Base-by-base conservation (phyloP, 2,113 vertebrate species). In the Paracyprichromis sp. region DNA sequence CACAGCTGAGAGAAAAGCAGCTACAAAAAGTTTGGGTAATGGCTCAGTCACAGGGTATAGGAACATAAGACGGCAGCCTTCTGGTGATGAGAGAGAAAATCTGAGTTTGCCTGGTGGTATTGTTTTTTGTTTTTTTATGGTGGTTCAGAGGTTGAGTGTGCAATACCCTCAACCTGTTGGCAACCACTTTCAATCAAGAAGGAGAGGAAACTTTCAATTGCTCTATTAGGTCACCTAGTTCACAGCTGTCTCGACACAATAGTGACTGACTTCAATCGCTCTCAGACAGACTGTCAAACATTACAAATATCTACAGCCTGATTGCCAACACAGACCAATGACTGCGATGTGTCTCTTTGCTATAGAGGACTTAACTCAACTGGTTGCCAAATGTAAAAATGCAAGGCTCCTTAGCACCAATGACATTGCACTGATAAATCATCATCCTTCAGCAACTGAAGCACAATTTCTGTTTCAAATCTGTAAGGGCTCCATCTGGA, bases 321-420 rank as follows among this genome's bases (percentile, higher is more conserved):
- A 43, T 24, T 71, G n/a, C n/a, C 12, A 40, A 40, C 36, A 9
- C 12, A 21, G 7, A 71, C 19, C 36, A 0, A 14, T 38, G 31
- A n/a, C 34, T 38, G 10, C 1, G 7, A 0, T 40, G 63, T 13
- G 19, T 69, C 11, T 38, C 34, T 21, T 66, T 40, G 19, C 4
- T 21, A 40, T 4, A 40, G 63, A 36, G 34, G 11, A 69, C 36
- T 71, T 9, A 71, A 40, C 63, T 40, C n/a, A 71, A 1, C 66
- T 71, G n/a, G n/a, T 0, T 40, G 17, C 61, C 9, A 36, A 63
- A 36, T 36, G 17, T 36, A 63, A 63, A 43, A 69, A 0, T n/a
- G 7, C 7, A 40, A 40, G 36, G 0, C 7, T 69, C 7, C 19
- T 40, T 21, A 43, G 63, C n/a, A 24, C 36, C n/a, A 40, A 1